phyloP scores from a whole-genome alignment of 2,113 vertebrate species.

The Physeter macrocephalus region DNA sequence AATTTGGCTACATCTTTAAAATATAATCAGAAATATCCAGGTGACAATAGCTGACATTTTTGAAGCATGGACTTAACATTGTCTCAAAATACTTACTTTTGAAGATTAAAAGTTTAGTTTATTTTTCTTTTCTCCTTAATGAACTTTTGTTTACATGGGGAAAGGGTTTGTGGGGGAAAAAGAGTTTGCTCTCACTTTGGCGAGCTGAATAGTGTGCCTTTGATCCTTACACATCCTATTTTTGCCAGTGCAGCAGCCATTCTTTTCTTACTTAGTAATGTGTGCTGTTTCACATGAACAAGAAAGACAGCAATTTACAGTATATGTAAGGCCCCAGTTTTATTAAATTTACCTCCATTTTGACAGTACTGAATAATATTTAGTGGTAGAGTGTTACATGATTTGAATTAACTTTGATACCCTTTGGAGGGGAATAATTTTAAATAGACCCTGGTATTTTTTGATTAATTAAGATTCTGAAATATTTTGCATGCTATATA shows the following conservation, averaged over 20 bases:
- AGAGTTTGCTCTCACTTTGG: conserved; percentile 64
- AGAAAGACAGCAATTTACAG: conserved; percentile 67
- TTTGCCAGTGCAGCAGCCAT: conserved; percentile 56
- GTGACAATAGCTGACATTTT: conserved; percentile 57
- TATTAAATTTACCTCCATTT: conserved; percentile 72
- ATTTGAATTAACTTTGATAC: conserved; percentile 70
- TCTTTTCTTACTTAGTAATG: conserved; percentile 32
- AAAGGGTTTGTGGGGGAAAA: not conserved
- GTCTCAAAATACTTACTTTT: conserved; percentile 66
- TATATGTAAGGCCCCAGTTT: conserved; percentile 61
- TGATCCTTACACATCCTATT: conserved; percentile 62
- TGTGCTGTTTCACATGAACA: conserved; percentile 71
- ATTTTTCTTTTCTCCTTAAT: conserved; percentile 57
- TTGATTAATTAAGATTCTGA: conserved; percentile 67
- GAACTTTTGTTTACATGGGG: conserved; percentile 25
- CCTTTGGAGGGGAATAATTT: conserved; percentile 45
- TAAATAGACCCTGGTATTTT: conserved; percentile 60
- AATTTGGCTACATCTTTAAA: conserved; percentile 67
- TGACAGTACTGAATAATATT: conserved; percentile 54
- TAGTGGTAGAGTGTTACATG: conserved; percentile 61
- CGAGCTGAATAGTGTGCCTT: conserved; percentile 74
- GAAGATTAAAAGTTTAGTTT: conserved; percentile 40
- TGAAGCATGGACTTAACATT: conserved; percentile 44
- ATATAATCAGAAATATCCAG: conserved; percentile 58
- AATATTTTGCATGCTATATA: conserved; percentile 74